A percentile compares a stretch with the other conserved stretches of the same genome.
Evolutionary conservation across 2,113 vertebrate genomes (phyloP).

Genomic region (Chamaea fasciata): DNA sequence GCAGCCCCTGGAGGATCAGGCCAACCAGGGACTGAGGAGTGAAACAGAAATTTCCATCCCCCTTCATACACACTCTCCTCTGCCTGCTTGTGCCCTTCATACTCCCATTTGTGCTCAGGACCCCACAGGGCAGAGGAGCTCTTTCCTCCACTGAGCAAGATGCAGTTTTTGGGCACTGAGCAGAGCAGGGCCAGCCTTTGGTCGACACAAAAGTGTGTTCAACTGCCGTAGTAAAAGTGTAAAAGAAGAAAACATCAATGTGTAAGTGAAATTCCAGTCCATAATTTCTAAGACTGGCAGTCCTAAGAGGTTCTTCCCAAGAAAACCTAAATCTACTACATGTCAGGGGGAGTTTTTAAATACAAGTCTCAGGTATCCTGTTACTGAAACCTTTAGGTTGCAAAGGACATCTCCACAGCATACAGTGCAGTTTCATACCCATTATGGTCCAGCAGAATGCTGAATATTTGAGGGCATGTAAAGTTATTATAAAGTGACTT

Average conservation of each 20-base stretch:
- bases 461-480: neutral
- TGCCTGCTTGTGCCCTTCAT: neutral
- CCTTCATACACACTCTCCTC: neutral
- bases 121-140: fast-evolving
- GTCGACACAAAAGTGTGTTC: neutral
- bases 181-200: neutral
- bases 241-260: neutral
- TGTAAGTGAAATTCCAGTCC: neutral
- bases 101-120: fast-evolving
- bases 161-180: neutral
- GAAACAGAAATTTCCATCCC: neutral
- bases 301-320: neutral
- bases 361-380: neutral
- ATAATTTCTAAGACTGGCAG: neutral
- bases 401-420: neutral
- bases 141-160: neutral
- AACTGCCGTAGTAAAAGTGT: neutral
- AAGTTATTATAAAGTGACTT: slow-evolving; percentile 2
- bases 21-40: neutral
- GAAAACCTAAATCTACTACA: neutral
- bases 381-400: neutral
- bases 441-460: neutral
- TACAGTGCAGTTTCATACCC: neutral
- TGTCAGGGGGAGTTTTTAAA: neutral
- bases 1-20: neutral